Conservation (phyloP, 2,888 invertebrate species). For the Cinara cedri region DNA sequence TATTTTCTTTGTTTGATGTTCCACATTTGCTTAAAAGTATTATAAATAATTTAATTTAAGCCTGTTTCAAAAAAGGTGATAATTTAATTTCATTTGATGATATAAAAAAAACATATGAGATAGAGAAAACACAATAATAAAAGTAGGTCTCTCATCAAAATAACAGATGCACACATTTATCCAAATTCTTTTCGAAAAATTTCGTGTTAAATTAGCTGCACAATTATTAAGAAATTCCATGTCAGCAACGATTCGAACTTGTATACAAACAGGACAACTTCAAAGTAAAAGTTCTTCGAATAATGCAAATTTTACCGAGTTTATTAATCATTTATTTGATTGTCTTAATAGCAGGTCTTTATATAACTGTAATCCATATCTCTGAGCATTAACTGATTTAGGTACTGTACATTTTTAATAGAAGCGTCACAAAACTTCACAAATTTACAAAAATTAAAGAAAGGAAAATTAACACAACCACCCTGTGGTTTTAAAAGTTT, state of each 20-base stretch:
- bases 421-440: not conserved
- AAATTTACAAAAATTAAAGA: no score
- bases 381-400: constrained; percentile 55
- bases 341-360: constrained; percentile 59
- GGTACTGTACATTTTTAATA: not conserved
- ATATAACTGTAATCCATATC: constrained; percentile 58
- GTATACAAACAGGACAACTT: constrained; percentile 58
- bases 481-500: no score
- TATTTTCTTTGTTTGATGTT: not conserved
- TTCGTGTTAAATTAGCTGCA: constrained; percentile 59
- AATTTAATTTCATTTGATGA: not conserved
- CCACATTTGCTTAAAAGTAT: not conserved
- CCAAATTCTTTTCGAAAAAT: constrained; percentile 59
- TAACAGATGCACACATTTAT: constrained; percentile 59
- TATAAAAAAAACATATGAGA: not conserved
- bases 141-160: constrained; percentile 59
- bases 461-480: no score
- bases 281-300: constrained; percentile 48
- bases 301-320: constrained; percentile 59
- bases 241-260: constrained; percentile 58
- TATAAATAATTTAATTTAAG: not conserved
- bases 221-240: constrained; percentile 60
- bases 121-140: constrained; percentile 57
- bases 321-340: constrained; percentile 59
- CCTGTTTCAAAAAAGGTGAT: not conserved